Evolutionary conservation across 92 coral and sea anemone species (phyloP).

Genomic region (Porites divaricata): DNA sequence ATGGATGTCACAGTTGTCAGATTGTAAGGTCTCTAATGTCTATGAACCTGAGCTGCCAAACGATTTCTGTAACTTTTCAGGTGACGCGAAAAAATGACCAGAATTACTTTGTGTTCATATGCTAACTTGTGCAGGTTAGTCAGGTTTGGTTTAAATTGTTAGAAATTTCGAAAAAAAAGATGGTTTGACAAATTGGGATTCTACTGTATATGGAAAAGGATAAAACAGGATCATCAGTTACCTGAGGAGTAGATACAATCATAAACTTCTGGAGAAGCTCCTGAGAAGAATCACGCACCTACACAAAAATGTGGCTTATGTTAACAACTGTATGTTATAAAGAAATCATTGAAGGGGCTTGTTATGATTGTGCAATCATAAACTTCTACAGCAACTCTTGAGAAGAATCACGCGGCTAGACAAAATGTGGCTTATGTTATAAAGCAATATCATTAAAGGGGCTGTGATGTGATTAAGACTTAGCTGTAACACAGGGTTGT

Average conservation of each 20-base stretch:
- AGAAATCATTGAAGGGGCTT: too few relatives aligned
- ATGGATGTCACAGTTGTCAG: too few relatives aligned
- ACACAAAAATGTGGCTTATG: not conserved
- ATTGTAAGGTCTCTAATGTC: too few relatives aligned
- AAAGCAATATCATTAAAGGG: too few relatives aligned
- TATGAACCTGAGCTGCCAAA: not conserved
- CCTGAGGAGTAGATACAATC: slow-evolving; percentile 96
- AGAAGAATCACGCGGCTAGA: slow-evolving; percentile 91
- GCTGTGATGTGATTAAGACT: too few relatives aligned
- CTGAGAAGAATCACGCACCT: slow-evolving; percentile 95
- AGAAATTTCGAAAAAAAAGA: too few relatives aligned
- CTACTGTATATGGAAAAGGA: too few relatives aligned
- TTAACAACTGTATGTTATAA: not conserved
- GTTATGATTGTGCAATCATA: too few relatives aligned
- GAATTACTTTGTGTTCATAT: not conserved
- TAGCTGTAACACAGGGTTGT: too few relatives aligned
- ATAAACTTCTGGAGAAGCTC: slow-evolving; percentile 93
- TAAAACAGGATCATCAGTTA: slow-evolving; percentile 21
- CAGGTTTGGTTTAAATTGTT: too few relatives aligned
- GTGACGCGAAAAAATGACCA: not conserved
- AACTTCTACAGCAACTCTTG: slow-evolving; percentile 92
- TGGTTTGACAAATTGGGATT: too few relatives aligned
- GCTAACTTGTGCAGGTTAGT: too few relatives aligned
- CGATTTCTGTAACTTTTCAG: not conserved
- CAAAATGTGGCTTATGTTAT: not conserved